These are phyloP conservation scores for Liopterus haemorrhoidalis DNA, from an alignment of 2,888 invertebrate species.

Conservation along the genomic window DNA sequence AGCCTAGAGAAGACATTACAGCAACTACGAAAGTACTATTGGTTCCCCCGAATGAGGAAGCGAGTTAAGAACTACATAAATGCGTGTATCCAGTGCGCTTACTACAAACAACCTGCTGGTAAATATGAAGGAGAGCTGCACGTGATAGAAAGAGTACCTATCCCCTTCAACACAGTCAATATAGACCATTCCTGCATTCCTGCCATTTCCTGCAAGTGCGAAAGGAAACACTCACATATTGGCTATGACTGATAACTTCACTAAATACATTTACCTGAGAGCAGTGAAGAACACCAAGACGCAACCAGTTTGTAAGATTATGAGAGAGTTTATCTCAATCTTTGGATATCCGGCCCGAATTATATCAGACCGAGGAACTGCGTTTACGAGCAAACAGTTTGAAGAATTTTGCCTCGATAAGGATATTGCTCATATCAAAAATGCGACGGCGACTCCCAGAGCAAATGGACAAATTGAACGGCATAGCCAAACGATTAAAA, in stretches of 20 bases:
- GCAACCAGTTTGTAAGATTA: conserved; percentile 30
- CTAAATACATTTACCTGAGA: conserved; percentile 37
- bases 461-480: conserved; percentile 35
- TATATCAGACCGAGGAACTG: too few relatives aligned
- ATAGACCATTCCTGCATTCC: conserved; percentile 43
- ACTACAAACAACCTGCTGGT: conserved; percentile 33
- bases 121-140: conserved; percentile 30
- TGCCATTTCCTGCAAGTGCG: conserved; percentile 38
- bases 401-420: too few relatives aligned
- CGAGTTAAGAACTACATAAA: conserved; percentile 34
- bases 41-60: conserved; percentile 36
- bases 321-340: too few relatives aligned
- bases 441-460: conserved; percentile 19
- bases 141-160: conserved; percentile 39
- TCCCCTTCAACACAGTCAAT: conserved; percentile 42
- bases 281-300: conserved; percentile 35
- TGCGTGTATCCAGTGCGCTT: conserved; percentile 35
- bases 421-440: background rate
- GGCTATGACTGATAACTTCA: conserved; percentile 39
- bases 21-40: conserved; percentile 28
- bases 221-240: conserved; percentile 37
- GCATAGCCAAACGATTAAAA: conserved; percentile 33
- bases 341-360: too few relatives aligned
- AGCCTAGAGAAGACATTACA: conserved; percentile 36
- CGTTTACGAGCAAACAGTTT: too few relatives aligned